Conservation (phyloP, 2,888 invertebrate genomes). For the Catonia carolina region DNA sequence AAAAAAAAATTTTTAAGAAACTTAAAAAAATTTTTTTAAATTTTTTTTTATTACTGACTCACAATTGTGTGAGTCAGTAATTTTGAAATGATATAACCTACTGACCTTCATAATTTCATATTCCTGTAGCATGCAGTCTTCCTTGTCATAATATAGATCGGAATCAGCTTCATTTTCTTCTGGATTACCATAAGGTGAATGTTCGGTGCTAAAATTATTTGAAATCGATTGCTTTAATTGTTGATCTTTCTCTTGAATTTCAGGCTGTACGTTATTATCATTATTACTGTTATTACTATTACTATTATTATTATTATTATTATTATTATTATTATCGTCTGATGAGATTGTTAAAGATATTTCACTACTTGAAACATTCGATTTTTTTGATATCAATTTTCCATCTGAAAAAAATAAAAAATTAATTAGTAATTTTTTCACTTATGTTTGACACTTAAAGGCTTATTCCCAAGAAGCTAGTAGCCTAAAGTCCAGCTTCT, state of each 20-base stretch:
- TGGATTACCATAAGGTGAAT: constrained; percentile 12
- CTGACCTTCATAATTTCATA: constrained; percentile 62
- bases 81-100: too few relatives aligned
- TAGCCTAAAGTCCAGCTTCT: too few relatives aligned
- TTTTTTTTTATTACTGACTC: too few relatives aligned
- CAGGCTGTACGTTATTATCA: constrained; percentile 28
- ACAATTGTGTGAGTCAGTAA: too few relatives aligned
- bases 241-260: constrained; percentile 27
- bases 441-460: too few relatives aligned
- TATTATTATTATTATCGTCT: too few relatives aligned
- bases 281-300: constrained; percentile 28
- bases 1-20: too few relatives aligned
- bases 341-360: neutral
- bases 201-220: constrained; percentile 1
- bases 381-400: neutral
- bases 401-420: neutral
- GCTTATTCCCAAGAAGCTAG: too few relatives aligned
- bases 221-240: constrained; percentile 17
- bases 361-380: neutral
- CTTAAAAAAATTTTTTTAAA: too few relatives aligned
- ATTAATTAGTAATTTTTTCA: too few relatives aligned
- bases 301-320: too few relatives aligned
- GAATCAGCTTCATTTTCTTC: constrained; percentile 35
- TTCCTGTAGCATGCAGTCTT: constrained; percentile 56
- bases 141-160: constrained; percentile 38